Evolutionary conservation across 2,888 invertebrate species (phyloP).

Genomic region (Cynaeus angustus): DNA sequence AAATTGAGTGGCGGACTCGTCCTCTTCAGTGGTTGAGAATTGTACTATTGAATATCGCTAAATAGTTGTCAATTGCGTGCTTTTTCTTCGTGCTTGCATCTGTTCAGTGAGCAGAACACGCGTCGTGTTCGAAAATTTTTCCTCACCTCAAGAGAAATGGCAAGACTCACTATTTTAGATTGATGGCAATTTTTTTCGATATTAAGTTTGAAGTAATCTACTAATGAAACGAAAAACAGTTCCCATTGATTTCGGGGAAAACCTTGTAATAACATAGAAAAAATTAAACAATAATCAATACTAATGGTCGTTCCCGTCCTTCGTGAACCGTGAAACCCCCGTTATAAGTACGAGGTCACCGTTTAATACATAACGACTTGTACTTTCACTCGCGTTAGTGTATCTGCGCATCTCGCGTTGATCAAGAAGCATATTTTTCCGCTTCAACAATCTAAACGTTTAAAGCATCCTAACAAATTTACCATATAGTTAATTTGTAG

Average conservation of each 20-base stretch:
- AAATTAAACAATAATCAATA: neutral
- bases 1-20: slow-evolving; percentile 39
- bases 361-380: neutral
- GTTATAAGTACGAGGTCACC: neutral
- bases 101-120: neutral
- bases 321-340: neutral
- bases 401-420: neutral
- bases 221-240: too few relatives aligned
- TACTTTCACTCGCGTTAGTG: neutral
- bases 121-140: too few relatives aligned
- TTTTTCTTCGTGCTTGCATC: slow-evolving; percentile 3
- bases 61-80: slow-evolving; percentile 32
- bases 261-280: neutral
- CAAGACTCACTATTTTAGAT: too few relatives aligned
- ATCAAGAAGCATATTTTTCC: neutral
- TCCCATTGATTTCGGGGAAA: too few relatives aligned
- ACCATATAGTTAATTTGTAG: too few relatives aligned
- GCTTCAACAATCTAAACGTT: too few relatives aligned
- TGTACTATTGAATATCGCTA: slow-evolving; percentile 39
- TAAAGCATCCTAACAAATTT: too few relatives aligned
- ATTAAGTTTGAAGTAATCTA: too few relatives aligned
- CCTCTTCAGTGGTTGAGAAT: slow-evolving; percentile 43
- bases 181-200: too few relatives aligned
- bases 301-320: too few relatives aligned
- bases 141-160: too few relatives aligned